Base-by-base conservation (phyloP, 2,888 invertebrate species). In the Drepanosiphum platanoidis region DNA sequence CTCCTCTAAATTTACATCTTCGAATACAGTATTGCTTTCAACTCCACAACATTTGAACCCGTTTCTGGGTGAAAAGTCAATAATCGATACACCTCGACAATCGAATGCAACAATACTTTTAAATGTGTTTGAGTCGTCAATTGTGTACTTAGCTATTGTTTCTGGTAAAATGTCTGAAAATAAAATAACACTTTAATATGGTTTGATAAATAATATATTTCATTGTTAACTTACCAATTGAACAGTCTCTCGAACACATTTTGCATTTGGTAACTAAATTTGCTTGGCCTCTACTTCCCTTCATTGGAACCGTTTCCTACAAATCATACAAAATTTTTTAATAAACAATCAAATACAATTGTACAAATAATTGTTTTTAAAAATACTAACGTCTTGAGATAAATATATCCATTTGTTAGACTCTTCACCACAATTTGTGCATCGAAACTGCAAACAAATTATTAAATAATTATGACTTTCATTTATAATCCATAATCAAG, bases 61-160 rank as follows among this genome's bases (percentile, higher is more conserved):
- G 27, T 86, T 77, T 78, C 86, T 86, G 15, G 86, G 81, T 4
- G 86, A 86, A 82, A 86, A 86, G 9, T 86, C 82, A 52, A 70
- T 58, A n/a, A 77, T 52, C 30, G 70, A 75, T 15, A 82, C 15
- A 32, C 86, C 86, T 22, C 86, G 52, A 36, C 86, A 86, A 58
- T 86, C 86, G 42, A 86, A 86, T 42, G 77, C 13, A 2, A 82
- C 82, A 32, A 86, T 61, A 42, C 39, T 86, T 82, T 82, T 86
- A 61, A 86, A 86, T 70, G 22, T 77, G 30, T 82, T 77, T 61
- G 81, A 75, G 32, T 75, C 82, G 15, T 86, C 81, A 42, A 71
- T 7, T 3, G 58, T 77, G 39, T 82, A 82, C 22, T 77, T 82
- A 27, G 81, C 32, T 32, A 86, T 30, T 36, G 70, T 70, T 15